Base-by-base conservation (phyloP, 1,140 invertebrate species). In the Anastatus disparis region DNA sequence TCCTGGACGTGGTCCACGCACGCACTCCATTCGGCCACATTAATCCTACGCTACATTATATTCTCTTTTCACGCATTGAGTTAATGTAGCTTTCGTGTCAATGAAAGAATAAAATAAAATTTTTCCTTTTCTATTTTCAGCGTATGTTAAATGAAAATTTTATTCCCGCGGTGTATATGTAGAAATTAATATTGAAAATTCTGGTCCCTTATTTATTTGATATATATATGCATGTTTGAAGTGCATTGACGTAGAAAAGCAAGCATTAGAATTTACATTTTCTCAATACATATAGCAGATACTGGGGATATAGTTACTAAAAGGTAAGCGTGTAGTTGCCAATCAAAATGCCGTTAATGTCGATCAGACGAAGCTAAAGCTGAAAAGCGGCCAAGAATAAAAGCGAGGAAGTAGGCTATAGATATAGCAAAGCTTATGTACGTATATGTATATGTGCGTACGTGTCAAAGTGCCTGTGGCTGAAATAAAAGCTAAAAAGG, bases 321-420 rank as follows among this genome's bases (percentile, higher is more conserved):
- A 56, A 22, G 64, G 17, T 40, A n/a, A n/a, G n/a, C 26, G 40
- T 46, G n/a, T 35, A 31, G 52, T 66, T 66, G 64, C 65, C 55
- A 67, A 67, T 67, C 65, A 48, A 67, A 59, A 29, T n/a, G 38
- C 35, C 52, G 26, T 56, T 66, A 66, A 66, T 66, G 35, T 42
- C 63, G 31, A 53, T 65, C 50, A 65, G 38, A 12, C 27, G 40
- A 10, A n/a, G 15, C 42, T 44, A 13, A 44, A n/a, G n/a, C n/a
- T n/a, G n/a, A n/a, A n/a, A 15, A 44, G 42, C 42, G n/a, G 42
- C 42, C 42, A 44, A 24, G 61, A 50, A 50, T 50, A 48, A 35
- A 50, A 17, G 29, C n/a, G 17, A n/a, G n/a, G n/a, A n/a, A n/a
- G n/a, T n/a, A n/a, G n/a, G n/a, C n/a, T n/a, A n/a, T n/a, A n/a